Evolutionary conservation across 30 jellyfish, hydroid and myxozoan species (phyloP).

Genomic region (Cassiopea andromeda): DNA sequence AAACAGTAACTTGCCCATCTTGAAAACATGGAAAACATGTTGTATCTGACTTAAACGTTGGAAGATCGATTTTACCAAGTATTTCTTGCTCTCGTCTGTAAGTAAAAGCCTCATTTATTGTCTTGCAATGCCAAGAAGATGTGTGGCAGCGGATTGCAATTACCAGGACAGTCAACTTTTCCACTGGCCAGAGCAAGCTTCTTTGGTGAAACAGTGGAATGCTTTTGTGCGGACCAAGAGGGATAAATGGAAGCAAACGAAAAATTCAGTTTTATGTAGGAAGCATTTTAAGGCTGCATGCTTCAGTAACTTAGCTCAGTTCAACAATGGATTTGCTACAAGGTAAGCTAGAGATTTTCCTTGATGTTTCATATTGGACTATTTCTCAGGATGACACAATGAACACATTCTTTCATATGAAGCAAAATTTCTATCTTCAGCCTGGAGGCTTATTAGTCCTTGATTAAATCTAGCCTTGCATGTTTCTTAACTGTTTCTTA

Average conservation of each 20-base stretch:
- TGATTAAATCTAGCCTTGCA: no score
- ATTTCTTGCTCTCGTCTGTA: background rate
- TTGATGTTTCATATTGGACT: conserved; percentile 1
- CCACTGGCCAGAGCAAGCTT: conserved; percentile 49
- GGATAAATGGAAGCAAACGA: conserved; percentile 58
- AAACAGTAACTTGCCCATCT: conserved; percentile 17
- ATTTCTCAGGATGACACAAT: conserved; percentile 22
- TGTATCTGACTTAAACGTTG: background rate
- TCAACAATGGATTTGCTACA: conserved; percentile 30
- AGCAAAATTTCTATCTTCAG: no score
- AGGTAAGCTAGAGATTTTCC: conserved; percentile 23
- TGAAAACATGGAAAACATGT: background rate
- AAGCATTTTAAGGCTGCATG: conserved; percentile 41
- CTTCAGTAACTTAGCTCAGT: conserved; percentile 23
- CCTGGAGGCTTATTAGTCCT: no score
- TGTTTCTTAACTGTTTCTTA: no score
- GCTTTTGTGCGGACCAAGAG: conserved; percentile 43
- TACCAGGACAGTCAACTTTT: conserved; percentile 51
- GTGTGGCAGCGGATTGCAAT: conserved; percentile 41
- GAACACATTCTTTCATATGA: no score
- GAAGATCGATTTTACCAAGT: background rate
- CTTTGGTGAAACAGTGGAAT: conserved; percentile 43
- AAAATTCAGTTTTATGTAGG: conserved; percentile 49
- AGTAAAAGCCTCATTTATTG: conserved; percentile 17
- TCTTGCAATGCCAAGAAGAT: conserved; percentile 28